Evolutionary conservation across 2,888 invertebrate genomes (phyloP).

Genomic region (Choreutis nemorana): DNA sequence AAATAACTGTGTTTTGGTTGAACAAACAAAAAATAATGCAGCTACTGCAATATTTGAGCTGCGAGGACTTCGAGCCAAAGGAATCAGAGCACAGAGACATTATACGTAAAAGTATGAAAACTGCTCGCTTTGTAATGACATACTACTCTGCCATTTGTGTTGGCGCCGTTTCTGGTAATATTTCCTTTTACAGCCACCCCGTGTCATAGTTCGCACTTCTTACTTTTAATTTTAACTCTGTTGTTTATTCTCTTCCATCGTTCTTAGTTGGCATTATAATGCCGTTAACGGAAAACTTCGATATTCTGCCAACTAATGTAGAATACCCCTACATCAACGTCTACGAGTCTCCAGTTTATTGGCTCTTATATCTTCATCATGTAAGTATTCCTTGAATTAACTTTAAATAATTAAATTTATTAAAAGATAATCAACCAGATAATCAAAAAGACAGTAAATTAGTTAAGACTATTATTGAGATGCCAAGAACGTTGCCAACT

Average conservation of each 20-base stretch:
- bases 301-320: conserved; percentile 55
- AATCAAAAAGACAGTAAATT: no score
- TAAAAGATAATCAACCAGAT: no score
- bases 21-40: conserved; percentile 44
- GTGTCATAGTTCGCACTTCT: not conserved
- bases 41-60: conserved; percentile 40
- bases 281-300: conserved; percentile 52
- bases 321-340: conserved; percentile 51
- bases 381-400: no score
- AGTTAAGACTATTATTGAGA: no score
- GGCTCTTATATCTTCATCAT: conserved; percentile 44
- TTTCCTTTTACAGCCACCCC: no score
- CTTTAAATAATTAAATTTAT: no score
- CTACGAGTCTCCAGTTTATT: conserved; percentile 39
- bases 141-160: conserved; percentile 54
- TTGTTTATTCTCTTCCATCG: not conserved
- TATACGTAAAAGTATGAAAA: conserved; percentile 40
- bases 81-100: conserved; percentile 44
- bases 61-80: conserved; percentile 43
- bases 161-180: conserved; percentile 49
- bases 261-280: conserved; percentile 51
- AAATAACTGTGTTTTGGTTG: conserved; percentile 50
- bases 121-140: conserved; percentile 49
- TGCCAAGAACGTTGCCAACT: no score
- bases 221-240: not conserved